Conservation (phyloP, 2,888 invertebrate species). For the Heliconius charithonia region DNA sequence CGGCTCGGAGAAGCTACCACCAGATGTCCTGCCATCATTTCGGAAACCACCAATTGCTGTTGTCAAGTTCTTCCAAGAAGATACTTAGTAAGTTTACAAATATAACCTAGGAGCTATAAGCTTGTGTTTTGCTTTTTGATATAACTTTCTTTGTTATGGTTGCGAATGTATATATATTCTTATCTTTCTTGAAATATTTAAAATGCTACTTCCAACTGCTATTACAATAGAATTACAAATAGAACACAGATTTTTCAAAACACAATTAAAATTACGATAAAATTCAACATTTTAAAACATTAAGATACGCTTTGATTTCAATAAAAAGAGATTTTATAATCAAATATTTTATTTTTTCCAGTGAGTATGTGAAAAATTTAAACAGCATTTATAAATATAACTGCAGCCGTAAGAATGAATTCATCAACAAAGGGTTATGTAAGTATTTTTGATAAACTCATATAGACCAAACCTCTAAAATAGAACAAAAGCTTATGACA, state of each 20-base stretch:
- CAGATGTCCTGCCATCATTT: slow-evolving; percentile 86
- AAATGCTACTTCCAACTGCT: background rate
- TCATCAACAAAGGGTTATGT: slow-evolving; percentile 92
- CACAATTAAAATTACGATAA: background rate
- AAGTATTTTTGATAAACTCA: slow-evolving; percentile 63
- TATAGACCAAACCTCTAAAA: background rate
- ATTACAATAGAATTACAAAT: slow-evolving; percentile 1
- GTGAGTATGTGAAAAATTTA: slow-evolving; percentile 90
- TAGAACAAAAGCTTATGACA: slow-evolving; percentile 5
- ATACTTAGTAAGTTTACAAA: slow-evolving; percentile 87
- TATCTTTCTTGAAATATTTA: background rate
- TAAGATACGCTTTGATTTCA: background rate
- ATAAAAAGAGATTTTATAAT: background rate
- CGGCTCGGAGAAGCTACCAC: slow-evolving; percentile 85
- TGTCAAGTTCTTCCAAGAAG: slow-evolving; percentile 94
- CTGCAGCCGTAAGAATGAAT: slow-evolving; percentile 90
- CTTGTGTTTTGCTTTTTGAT: background rate
- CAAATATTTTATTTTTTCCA: slow-evolving; percentile 73
- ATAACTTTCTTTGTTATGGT: slow-evolving; percentile 9
- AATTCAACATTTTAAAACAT: background rate
- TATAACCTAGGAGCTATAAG: slow-evolving; percentile 40
- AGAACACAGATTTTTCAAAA: background rate
- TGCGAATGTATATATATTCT: background rate
- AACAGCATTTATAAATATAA: slow-evolving; percentile 90
- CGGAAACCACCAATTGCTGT: slow-evolving; percentile 90